These are phyloP conservation scores for Frieseomelitta varia DNA, from an alignment of 1,140 invertebrate genomes.

Conservation along the genomic window DNA sequence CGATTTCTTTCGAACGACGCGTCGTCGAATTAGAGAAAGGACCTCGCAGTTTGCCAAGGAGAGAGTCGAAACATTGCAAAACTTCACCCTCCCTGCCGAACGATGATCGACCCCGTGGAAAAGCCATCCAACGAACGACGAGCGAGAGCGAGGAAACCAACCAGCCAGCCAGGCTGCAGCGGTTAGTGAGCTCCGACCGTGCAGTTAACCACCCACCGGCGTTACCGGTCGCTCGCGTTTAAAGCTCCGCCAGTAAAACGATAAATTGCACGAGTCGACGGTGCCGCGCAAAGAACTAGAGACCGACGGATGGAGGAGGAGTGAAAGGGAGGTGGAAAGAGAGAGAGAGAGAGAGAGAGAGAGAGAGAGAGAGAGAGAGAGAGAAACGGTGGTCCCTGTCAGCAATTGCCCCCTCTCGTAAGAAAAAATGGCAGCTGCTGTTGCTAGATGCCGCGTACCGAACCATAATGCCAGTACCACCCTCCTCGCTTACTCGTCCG, in stretches of 20 bases:
- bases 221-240: constrained; percentile 65
- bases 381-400: constrained; percentile 77
- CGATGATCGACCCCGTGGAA: constrained; percentile 31
- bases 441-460: constrained; percentile 74
- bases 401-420: constrained; percentile 77
- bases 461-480: constrained; percentile 72
- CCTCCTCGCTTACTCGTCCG: constrained; percentile 50
- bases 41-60: not conserved
- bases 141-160: constrained; percentile 15
- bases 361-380: constrained; percentile 13
- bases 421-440: constrained; percentile 80
- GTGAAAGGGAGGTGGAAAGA: not conserved
- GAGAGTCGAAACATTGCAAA: constrained; percentile 26
- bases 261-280: constrained; percentile 74
- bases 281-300: constrained; percentile 22
- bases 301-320: not conserved
- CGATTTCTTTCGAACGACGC: too few species aligned
- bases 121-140: constrained; percentile 14
- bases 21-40: not conserved
- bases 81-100: not conserved
- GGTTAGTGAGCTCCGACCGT: constrained; percentile 46
- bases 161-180: constrained; percentile 1
- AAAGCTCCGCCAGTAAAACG: constrained; percentile 75
- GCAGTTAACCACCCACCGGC: constrained; percentile 62
- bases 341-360: constrained; percentile 27